Percentiles rank a stretch among this genome's conserved stretches.
Evolutionary conservation across 2,797 vertebrate species (phyloP).

Genomic region (Scolopax bukidnonensis): DNA sequence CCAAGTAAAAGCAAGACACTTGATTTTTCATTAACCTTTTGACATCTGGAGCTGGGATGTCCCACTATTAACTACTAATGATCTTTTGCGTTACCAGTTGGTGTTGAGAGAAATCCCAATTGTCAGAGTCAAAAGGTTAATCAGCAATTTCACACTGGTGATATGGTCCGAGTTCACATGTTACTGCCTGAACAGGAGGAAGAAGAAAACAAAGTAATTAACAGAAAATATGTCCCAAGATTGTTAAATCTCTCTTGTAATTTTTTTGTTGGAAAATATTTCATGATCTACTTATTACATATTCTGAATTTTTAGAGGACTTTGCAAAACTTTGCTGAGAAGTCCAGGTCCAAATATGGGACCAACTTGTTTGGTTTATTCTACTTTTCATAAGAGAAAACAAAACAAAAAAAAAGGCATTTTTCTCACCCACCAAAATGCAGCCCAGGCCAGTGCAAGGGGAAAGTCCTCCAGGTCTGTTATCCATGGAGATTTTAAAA

Average conservation of each 20-base stretch:
- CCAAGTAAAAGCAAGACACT: constrained; percentile 62
- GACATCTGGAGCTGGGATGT: constrained; percentile 59
- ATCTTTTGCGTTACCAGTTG: constrained; percentile 69
- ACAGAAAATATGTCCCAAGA: not conserved
- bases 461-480: not conserved
- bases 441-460: not conserved
- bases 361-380: not conserved
- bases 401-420: no score
- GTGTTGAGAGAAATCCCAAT: constrained; percentile 52
- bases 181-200: constrained; percentile 14
- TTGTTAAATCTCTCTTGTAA: not conserved
- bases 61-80: constrained; percentile 61
- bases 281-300: not conserved
- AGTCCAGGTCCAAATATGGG: not conserved
- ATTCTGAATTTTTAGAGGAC: not conserved
- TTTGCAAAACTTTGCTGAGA: not conserved
- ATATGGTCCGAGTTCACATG: constrained; percentile 48
- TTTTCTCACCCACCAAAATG: not conserved
- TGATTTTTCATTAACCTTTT: constrained; percentile 77
- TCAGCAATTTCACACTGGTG: constrained; percentile 68
- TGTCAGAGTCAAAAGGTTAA: constrained; percentile 71
- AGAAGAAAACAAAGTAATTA: constrained; percentile 23
- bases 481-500: not conserved
- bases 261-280: not conserved
- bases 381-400: not conserved